These are phyloP conservation scores for Sarcophaga peregrina DNA, from an alignment of 1,140 invertebrate species.

Conservation along the genomic window DNA sequence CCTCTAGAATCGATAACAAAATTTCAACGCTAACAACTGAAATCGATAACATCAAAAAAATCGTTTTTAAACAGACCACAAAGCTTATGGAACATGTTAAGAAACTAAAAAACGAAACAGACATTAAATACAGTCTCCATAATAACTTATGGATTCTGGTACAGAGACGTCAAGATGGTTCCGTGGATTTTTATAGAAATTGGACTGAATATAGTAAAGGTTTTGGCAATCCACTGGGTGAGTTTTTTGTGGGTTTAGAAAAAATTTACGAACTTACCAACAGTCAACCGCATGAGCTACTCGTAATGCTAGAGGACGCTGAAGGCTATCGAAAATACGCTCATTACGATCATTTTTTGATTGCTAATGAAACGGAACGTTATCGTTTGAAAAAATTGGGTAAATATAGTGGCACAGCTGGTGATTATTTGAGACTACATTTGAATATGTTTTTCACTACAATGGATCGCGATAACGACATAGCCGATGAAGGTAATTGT, in stretches of 20 bases:
- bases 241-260: slow-evolving; percentile 74
- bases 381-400: slow-evolving; percentile 74
- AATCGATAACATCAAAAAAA: not conserved
- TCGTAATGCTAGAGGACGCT: slow-evolving; percentile 75
- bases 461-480: slow-evolving; percentile 77
- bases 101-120: not conserved
- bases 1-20: not conserved
- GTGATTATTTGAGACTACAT: slow-evolving; percentile 76
- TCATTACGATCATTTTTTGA: slow-evolving; percentile 74
- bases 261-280: slow-evolving; percentile 71
- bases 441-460: slow-evolving; percentile 77
- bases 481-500: slow-evolving; percentile 73
- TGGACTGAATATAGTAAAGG: slow-evolving; percentile 75
- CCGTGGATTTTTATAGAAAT: slow-evolving; percentile 72
- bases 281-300: slow-evolving; percentile 72
- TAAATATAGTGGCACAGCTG: slow-evolving; percentile 74
- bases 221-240: slow-evolving; percentile 72
- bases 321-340: slow-evolving; percentile 69
- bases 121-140: not conserved
- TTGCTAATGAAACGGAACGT: slow-evolving; percentile 73
- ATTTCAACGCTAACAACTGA: not conserved
- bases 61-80: not conserved
- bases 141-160: slow-evolving; percentile 72
- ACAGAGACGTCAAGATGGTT: slow-evolving; percentile 73
- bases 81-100: not conserved